Evolutionary conservation across 2,888 invertebrate species (phyloP).

Genomic region (Mesorhabditis belari): DNA sequence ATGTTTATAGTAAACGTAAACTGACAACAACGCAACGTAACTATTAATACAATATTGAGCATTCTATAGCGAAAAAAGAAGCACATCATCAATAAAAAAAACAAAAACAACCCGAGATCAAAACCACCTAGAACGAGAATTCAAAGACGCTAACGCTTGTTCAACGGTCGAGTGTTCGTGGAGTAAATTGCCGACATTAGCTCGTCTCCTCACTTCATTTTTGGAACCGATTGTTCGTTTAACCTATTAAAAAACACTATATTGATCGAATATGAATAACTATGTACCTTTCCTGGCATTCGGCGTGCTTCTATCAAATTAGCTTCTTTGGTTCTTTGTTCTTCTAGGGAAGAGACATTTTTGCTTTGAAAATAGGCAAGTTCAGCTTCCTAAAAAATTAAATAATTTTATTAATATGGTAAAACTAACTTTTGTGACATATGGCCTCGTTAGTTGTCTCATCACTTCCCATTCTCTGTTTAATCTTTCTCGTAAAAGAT

Average conservation of each 20-base stretch:
- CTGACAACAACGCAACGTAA: too few species aligned
- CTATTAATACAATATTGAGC: too few species aligned
- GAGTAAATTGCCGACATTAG: constrained; percentile 48
- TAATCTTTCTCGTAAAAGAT: constrained; percentile 29
- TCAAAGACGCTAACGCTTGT: constrained; percentile 34
- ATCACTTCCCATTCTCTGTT: constrained; percentile 45
- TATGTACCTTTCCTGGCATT: constrained; percentile 35
- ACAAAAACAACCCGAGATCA: neutral
- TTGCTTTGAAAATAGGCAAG: constrained; percentile 13
- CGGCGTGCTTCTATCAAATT: constrained; percentile 13
- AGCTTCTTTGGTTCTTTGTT: constrained; percentile 12
- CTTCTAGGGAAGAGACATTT: constrained; percentile 16
- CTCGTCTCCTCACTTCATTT: constrained; percentile 18
- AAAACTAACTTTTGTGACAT: constrained; percentile 32
- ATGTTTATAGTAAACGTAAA: too few species aligned
- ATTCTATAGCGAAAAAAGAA: too few species aligned
- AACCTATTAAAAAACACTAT: constrained; percentile 6
- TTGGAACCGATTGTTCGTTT: constrained; percentile 23
- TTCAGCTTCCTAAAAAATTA: constrained; percentile 18
- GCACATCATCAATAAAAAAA: too few species aligned
- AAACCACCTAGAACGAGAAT: constrained; percentile 45
- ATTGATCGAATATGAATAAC: neutral
- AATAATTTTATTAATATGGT: neutral
- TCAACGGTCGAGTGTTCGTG: constrained; percentile 48
- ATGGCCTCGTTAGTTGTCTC: constrained; percentile 44